These are phyloP conservation scores for Sinocyclocheilus anshuiensis DNA, from an alignment of 2,113 vertebrate species.

Conservation along the genomic window DNA sequence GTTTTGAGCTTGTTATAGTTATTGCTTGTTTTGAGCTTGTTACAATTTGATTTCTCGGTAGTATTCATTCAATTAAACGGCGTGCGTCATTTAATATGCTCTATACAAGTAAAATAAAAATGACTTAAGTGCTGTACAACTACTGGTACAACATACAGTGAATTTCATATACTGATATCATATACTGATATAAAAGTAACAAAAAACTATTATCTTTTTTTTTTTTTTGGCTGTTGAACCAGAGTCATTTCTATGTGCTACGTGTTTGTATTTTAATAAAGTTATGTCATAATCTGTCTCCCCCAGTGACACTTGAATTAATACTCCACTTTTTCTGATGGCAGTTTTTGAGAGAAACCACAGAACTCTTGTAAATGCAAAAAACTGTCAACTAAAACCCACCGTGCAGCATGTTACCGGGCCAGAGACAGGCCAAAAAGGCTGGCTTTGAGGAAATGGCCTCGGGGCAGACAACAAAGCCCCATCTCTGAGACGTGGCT, in stretches of 20 bases:
- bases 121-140: too few species aligned
- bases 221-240: neutral
- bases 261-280: too few species aligned
- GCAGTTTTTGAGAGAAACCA: conserved; percentile 60
- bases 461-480: conserved; percentile 79
- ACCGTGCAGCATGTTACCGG: conserved; percentile 25
- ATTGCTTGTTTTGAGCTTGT: neutral
- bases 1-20: neutral
- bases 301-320: too few species aligned
- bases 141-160: too few species aligned
- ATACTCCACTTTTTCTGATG: too few species aligned
- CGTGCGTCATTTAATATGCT: neutral
- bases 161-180: neutral
- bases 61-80: neutral
- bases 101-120: too few species aligned
- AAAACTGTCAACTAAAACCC: conserved; percentile 55
- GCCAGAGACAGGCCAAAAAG: conserved; percentile 61
- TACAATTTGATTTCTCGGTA: conserved; percentile 15
- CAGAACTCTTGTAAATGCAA: conserved; percentile 57
- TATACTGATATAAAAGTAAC: neutral
- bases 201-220: neutral
- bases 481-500: conserved; percentile 65
- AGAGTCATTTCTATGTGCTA: too few species aligned
- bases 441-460: conserved; percentile 78
- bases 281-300: too few species aligned